These are phyloP conservation scores for Spongia lamella DNA, from an alignment of 37 sponge, comb jelly and placozoan species.

Conservation along the genomic window DNA sequence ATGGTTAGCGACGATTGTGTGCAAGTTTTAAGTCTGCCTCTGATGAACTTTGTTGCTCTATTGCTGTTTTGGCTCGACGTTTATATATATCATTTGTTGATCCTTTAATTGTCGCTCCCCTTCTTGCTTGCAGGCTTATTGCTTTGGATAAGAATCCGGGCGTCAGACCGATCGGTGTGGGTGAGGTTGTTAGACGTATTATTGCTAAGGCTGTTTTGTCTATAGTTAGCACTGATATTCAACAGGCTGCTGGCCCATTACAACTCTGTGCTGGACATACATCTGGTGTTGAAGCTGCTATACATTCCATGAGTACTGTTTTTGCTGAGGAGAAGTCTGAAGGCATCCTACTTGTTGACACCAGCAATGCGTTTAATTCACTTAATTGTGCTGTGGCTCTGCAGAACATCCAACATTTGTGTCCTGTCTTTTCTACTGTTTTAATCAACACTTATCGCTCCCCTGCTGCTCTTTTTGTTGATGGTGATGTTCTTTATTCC, in stretches of 20 bases:
- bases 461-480: slow-evolving; percentile 27
- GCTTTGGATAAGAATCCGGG: too few species aligned
- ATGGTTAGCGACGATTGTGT: too few species aligned
- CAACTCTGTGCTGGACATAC: slow-evolving; percentile 35
- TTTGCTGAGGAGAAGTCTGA: slow-evolving; percentile 13
- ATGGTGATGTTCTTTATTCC: slow-evolving; percentile 26
- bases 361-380: slow-evolving; percentile 30
- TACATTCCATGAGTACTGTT: slow-evolving; percentile 3
- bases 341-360: slow-evolving; percentile 19
- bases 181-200: slow-evolving; percentile 35
- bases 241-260: slow-evolving; percentile 44
- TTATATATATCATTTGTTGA: slow-evolving; percentile 23
- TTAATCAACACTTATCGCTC: slow-evolving; percentile 33
- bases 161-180: slow-evolving; percentile 47
- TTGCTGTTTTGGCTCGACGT: slow-evolving; percentile 10
- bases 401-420: slow-evolving; percentile 7
- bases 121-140: slow-evolving; percentile 42
- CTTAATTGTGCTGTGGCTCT: slow-evolving; percentile 23
- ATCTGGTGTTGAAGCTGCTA: slow-evolving; percentile 27
- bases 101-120: slow-evolving; percentile 17
- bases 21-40: slow-evolving; percentile 10
- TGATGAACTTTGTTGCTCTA: slow-evolving; percentile 9
- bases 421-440: slow-evolving; percentile 20
- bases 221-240: slow-evolving; percentile 7
- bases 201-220: slow-evolving; percentile 41